Evolutionary conservation across 1,140 invertebrate species (phyloP), one percentile per base, ranked within the genome.

Genomic region (Globodera rostochiensis): DNA sequence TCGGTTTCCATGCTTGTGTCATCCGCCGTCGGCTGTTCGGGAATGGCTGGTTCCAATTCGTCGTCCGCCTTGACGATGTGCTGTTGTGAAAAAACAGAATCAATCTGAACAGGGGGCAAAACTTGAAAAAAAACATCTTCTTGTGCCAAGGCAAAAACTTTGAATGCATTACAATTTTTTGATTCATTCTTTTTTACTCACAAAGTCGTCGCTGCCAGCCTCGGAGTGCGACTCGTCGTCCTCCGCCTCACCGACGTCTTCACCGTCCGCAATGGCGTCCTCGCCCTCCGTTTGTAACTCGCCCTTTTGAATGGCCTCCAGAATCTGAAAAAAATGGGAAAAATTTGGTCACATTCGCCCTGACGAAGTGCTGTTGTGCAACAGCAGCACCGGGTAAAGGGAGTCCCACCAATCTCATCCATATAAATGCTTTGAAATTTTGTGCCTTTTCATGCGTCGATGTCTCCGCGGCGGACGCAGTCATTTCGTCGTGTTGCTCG

Each of bases 291-390:
- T 19, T 64, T 19, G 57, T 13, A 64, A 19, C 5, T 64, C 57
- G 57, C 57, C 57, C 57, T 64, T 64, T 64, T 64, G 57, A 64
- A 64, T 64, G 57, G 57, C 57, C 57, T 64, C 57, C 57, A 64
- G 19, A 64, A 64, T 19, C 57, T 64, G 3, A 64, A 64, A 64
- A 64, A 13, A 13, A 64, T 19, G 5, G 36, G 36, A 1, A 36
- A 36, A 36, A 36, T 36, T 36, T 36, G 36, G 2, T 36, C 36
- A 36, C 36, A 36, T 36, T 36, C 36, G 36, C 36, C 36, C 2
- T 36, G 36, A 36, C 36, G 36, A 36, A 1, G 1, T 3, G 36
- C 36, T 36, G 36, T 36, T 36, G 36, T 36, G 13, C 57, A 13
- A 11, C 11, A 19, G 11, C 13, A 64, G 15, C 13, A 64, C 13